These are phyloP conservation scores for Vollenhovia emeryi DNA, from an alignment of 1,140 invertebrate genomes.

Conservation along the genomic window DNA sequence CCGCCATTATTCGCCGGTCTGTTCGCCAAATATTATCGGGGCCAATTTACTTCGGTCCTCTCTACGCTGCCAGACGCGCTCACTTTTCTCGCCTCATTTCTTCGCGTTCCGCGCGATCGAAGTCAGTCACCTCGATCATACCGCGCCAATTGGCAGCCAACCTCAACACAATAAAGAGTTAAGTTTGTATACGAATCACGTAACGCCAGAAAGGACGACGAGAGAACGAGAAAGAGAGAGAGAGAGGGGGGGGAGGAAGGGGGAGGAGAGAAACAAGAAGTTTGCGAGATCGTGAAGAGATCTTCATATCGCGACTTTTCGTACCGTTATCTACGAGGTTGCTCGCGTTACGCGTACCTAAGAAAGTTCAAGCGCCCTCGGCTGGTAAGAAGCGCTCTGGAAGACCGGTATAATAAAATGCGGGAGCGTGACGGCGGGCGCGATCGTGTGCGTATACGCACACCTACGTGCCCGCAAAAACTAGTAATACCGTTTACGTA, in stretches of 20 bases:
- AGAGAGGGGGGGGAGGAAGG: background rate
- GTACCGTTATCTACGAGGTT: conserved; percentile 41
- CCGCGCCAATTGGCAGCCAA: conserved; percentile 33
- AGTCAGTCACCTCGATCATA: conserved; percentile 48
- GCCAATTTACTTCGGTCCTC: background rate
- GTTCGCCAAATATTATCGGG: conserved; percentile 4
- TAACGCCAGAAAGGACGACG: background rate
- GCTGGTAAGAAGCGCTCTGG: conserved; percentile 42
- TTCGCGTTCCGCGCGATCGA: conserved; percentile 29
- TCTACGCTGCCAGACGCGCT: background rate
- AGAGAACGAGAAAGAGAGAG: background rate
- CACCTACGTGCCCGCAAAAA: background rate
- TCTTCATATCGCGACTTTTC: background rate
- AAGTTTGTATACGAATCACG: conserved; percentile 21
- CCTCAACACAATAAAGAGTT: background rate
- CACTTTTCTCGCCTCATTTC: conserved; percentile 35
- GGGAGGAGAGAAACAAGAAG: background rate
- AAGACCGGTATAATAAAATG: conserved; percentile 67
- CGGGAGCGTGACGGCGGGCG: conserved; percentile 7
- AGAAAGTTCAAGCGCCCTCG: conserved; percentile 58
- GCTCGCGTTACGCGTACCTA: conserved; percentile 19
- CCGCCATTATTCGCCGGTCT: background rate
- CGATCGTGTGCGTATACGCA: background rate
- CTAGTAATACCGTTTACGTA: conserved; percentile 34
- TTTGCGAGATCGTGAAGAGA: background rate